These are phyloP conservation scores for Polyploca ridens DNA, from an alignment of 2,888 invertebrate genomes.

Conservation along the genomic window DNA sequence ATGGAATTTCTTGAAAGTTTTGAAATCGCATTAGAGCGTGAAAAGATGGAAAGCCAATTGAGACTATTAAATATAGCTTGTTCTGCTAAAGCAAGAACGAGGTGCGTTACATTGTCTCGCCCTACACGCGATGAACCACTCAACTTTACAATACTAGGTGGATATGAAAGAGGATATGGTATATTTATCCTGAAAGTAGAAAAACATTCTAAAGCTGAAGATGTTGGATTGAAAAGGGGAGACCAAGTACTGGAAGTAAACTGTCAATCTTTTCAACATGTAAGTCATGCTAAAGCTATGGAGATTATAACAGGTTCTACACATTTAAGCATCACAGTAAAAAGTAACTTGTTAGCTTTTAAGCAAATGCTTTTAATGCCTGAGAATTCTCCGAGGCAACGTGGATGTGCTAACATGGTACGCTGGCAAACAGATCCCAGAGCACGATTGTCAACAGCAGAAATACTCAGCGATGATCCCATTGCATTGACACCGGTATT, in stretches of 20 bases:
- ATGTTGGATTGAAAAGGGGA: conserved; percentile 97
- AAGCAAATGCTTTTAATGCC: conserved; percentile 88
- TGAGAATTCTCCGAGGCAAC: conserved; percentile 91
- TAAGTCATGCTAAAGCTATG: conserved; percentile 95
- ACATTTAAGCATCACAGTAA: conserved; percentile 97
- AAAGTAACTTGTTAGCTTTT: conserved; percentile 96
- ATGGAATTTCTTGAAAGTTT: conserved; percentile 98
- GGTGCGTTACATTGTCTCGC: conserved; percentile 95
- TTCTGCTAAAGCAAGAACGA: conserved; percentile 96
- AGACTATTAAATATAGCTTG: conserved; percentile 97
- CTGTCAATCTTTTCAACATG: conserved; percentile 97
- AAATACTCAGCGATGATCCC: conserved; percentile 83
- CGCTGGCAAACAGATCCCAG: conserved; percentile 88
- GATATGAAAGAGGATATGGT: conserved; percentile 95
- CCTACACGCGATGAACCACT: conserved; percentile 96
- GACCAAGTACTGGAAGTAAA: conserved; percentile 99
- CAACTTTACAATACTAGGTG: conserved; percentile 97
- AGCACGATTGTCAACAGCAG: conserved; percentile 91
- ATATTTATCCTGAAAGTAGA: conserved; percentile 98
- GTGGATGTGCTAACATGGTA: conserved; percentile 87
- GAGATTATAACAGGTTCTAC: conserved; percentile 97
- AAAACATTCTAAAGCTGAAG: conserved; percentile 96
- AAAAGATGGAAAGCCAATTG: conserved; percentile 93
- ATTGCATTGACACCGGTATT: conserved; percentile 77
- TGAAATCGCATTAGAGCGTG: conserved; percentile 92